Conservation (phyloP, 2,113 vertebrate species). For the Cryptomyrus ogoouensis region DNA sequence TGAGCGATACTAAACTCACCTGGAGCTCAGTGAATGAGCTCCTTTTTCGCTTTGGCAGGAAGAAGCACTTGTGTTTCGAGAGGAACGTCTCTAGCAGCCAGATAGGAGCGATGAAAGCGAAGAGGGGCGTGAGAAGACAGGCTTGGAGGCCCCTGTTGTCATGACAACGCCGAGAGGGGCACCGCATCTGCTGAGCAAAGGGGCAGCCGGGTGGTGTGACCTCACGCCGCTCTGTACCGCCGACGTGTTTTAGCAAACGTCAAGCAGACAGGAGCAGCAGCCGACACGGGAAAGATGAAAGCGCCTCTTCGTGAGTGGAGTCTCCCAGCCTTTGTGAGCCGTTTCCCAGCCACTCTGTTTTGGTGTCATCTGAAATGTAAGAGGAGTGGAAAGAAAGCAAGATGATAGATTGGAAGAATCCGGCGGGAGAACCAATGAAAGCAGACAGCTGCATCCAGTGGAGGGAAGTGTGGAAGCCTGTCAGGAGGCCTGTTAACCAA, state of each 20-base stretch:
- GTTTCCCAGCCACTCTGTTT: not conserved
- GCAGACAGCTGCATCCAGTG: slow-evolving; percentile 32
- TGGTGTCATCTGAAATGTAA: not conserved
- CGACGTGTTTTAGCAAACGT: slow-evolving; percentile 1
- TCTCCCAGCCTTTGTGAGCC: not conserved
- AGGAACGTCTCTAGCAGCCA: not conserved
- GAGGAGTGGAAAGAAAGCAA: not conserved
- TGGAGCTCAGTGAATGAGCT: not conserved
- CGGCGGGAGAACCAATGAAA: not conserved
- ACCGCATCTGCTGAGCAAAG: slow-evolving; percentile 4
- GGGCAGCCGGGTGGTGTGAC: not conserved
- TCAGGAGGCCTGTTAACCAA: not conserved
- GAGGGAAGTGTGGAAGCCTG: slow-evolving; percentile 23
- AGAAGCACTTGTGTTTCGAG: not conserved
- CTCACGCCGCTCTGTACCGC: not conserved
- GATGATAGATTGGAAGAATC: slow-evolving; percentile 1
- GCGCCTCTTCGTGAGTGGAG: not conserved
- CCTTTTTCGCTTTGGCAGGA: not conserved
- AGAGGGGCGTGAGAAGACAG: not conserved
- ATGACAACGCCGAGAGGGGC: not conserved
- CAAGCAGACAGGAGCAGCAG: not conserved
- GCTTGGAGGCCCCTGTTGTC: not conserved
- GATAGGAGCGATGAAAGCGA: slow-evolving; percentile 18
- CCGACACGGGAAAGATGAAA: slow-evolving; percentile 6
- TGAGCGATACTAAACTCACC: not conserved